These are phyloP conservation scores for Cossypha dichroa DNA, from an alignment of 2,797 vertebrate genomes.

Conservation along the genomic window DNA sequence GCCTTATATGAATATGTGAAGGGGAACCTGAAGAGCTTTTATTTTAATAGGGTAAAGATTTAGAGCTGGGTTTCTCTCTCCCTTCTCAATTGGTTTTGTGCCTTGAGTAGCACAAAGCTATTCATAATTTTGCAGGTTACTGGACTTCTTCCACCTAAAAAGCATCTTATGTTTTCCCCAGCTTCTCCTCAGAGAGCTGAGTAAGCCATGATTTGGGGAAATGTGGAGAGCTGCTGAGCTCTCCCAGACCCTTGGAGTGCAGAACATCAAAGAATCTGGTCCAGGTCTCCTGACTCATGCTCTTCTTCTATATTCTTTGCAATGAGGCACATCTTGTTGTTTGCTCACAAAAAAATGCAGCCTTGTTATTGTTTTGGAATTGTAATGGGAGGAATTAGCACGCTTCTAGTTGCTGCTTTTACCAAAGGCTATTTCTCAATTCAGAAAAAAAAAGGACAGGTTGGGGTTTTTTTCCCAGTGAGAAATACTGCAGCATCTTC, in stretches of 20 bases:
- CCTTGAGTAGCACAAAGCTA: background rate
- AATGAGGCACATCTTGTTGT: background rate
- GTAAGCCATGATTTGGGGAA: rapidly evolving
- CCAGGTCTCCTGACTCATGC: background rate
- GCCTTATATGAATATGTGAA: background rate
- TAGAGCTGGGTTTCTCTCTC: background rate
- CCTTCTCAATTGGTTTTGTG: background rate
- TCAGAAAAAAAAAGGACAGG: background rate
- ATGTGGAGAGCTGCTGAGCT: background rate
- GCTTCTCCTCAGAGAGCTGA: background rate
- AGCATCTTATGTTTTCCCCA: background rate
- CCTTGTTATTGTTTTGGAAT: background rate
- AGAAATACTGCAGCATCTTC: background rate
- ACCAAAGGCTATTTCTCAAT: background rate
- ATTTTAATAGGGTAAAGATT: background rate
- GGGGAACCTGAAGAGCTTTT: background rate
- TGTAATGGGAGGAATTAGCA: background rate
- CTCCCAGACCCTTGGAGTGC: rapidly evolving
- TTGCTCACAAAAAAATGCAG: background rate
- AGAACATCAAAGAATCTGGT: background rate
- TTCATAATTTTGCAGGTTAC: background rate
- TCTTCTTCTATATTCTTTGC: background rate
- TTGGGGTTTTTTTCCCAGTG: rapidly evolving
- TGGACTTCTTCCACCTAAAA: background rate
- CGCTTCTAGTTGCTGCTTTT: background rate